Conservation (phyloP, 2,797 vertebrate species). For the Gila robusta region DNA sequence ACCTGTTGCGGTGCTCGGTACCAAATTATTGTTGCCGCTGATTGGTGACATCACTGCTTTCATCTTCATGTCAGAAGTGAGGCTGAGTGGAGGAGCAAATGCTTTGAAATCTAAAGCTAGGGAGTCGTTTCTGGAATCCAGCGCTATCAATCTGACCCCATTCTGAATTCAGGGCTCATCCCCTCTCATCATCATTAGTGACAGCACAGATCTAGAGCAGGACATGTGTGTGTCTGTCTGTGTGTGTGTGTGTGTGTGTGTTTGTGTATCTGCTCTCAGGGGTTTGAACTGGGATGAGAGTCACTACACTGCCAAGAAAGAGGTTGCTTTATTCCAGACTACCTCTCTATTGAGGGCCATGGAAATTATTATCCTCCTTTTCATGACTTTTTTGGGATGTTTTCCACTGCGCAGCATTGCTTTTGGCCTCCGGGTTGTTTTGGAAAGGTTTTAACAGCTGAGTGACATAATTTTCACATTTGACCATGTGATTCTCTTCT, state of each 20-base stretch:
- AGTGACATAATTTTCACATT: slow-evolving; percentile 32
- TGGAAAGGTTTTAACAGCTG: slow-evolving; percentile 14
- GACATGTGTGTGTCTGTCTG: neutral
- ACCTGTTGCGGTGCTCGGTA: slow-evolving; percentile 61
- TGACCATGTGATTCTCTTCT: neutral
- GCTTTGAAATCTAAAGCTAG: slow-evolving; percentile 40
- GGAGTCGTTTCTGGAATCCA: slow-evolving; percentile 17
- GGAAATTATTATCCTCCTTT: slow-evolving; percentile 60
- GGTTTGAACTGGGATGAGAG: slow-evolving; percentile 56
- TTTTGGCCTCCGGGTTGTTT: slow-evolving; percentile 25
- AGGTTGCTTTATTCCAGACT: slow-evolving; percentile 58
- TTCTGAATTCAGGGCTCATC: slow-evolving; percentile 39
- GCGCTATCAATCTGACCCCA: slow-evolving; percentile 28
- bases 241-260: neutral
- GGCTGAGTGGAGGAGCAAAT: slow-evolving; percentile 22
- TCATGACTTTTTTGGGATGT: slow-evolving; percentile 40
- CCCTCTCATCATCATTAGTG: slow-evolving; percentile 43
- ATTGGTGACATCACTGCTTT: slow-evolving; percentile 61
- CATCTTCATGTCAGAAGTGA: slow-evolving; percentile 34
- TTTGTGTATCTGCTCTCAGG: slow-evolving; percentile 22
- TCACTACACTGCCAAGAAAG: slow-evolving; percentile 56
- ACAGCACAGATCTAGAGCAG: slow-evolving; percentile 31
- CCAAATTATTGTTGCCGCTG: slow-evolving; percentile 58
- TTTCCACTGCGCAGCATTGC: slow-evolving; percentile 23
- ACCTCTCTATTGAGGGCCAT: slow-evolving; percentile 48